Evolutionary conservation across 1,140 invertebrate species (phyloP).

Genomic region (Lepidurus arcticus): DNA sequence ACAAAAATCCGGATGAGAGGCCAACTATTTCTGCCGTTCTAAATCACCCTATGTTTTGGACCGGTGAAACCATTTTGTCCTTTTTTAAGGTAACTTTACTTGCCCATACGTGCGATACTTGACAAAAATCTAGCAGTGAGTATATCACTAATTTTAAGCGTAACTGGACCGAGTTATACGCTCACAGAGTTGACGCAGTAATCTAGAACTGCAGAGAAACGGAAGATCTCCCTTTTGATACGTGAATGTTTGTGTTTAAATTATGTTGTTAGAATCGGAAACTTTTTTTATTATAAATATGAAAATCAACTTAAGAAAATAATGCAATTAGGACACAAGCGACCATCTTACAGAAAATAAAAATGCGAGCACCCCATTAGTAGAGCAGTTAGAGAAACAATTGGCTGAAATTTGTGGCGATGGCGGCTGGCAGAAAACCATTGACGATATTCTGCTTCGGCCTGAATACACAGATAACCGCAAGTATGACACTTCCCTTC

Average conservation of each 20-base stretch:
- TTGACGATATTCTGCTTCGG: too few relatives aligned
- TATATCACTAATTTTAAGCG: too few relatives aligned
- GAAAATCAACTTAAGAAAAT: slow-evolving; percentile 31
- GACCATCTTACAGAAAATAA: slow-evolving; percentile 77
- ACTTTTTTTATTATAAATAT: background rate
- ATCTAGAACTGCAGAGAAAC: too few relatives aligned
- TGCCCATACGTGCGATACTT: slow-evolving; percentile 16
- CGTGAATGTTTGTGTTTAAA: too few relatives aligned
- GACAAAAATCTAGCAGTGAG: background rate
- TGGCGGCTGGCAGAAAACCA: slow-evolving; percentile 56
- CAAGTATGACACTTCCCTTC: too few relatives aligned
- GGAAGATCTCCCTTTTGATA: too few relatives aligned
- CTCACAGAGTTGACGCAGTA: too few relatives aligned
- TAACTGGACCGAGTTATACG: too few relatives aligned
- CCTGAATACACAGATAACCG: too few relatives aligned
- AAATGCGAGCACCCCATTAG: slow-evolving; percentile 52
- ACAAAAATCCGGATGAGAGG: slow-evolving; percentile 58
- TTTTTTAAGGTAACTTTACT: slow-evolving; percentile 66
- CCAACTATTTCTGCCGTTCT: slow-evolving; percentile 72
- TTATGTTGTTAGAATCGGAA: background rate
- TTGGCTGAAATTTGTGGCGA: slow-evolving; percentile 60
- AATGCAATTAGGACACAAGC: slow-evolving; percentile 74
- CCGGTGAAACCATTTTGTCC: slow-evolving; percentile 66
- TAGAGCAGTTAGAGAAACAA: slow-evolving; percentile 64
- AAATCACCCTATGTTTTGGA: slow-evolving; percentile 93